phyloP scores from a whole-genome alignment of 2,797 vertebrate species.

The Mormyrus hasselquistii region DNA sequence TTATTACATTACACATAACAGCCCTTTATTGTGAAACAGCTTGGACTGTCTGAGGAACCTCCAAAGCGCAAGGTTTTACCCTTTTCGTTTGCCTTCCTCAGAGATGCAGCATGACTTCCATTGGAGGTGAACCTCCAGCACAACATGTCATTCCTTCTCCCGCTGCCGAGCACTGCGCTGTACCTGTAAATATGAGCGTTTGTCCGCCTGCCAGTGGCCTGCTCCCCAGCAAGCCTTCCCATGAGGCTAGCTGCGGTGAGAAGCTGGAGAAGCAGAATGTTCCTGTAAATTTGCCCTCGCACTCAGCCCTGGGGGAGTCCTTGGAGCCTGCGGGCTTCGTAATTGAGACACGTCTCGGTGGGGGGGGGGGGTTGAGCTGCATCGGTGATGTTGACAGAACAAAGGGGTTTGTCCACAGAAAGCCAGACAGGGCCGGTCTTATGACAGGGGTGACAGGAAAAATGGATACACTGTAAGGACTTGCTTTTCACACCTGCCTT shows the following conservation, averaged over 20 bases:
- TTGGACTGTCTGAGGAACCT: not conserved
- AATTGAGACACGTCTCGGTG: not conserved
- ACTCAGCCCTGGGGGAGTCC: constrained; percentile 5
- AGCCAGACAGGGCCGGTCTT: not conserved
- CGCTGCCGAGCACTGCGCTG: not conserved
- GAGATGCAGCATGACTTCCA: not conserved
- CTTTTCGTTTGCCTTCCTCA: not conserved
- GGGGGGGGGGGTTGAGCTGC: constrained; percentile 12
- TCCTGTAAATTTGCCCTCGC: not conserved
- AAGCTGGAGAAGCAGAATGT: not conserved
- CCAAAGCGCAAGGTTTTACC: not conserved
- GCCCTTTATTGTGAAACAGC: not conserved
- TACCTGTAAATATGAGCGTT: not conserved
- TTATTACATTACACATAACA: not conserved
- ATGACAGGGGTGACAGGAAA: not conserved
- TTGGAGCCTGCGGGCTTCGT: not conserved
- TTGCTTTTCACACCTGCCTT: not conserved
- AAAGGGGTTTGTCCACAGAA: constrained; percentile 11
- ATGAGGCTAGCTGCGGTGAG: not conserved
- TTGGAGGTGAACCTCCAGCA: not conserved
- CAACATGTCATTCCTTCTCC: not conserved
- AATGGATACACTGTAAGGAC: no score
- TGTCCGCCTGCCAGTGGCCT: not conserved
- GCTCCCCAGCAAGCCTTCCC: not conserved
- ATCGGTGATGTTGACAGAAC: constrained; percentile 14